A percentile compares a stretch with the other conserved stretches of the same genome.
phyloP scores from a whole-genome alignment of 2,888 invertebrate genomes.

The Platerodrilus igneus region DNA sequence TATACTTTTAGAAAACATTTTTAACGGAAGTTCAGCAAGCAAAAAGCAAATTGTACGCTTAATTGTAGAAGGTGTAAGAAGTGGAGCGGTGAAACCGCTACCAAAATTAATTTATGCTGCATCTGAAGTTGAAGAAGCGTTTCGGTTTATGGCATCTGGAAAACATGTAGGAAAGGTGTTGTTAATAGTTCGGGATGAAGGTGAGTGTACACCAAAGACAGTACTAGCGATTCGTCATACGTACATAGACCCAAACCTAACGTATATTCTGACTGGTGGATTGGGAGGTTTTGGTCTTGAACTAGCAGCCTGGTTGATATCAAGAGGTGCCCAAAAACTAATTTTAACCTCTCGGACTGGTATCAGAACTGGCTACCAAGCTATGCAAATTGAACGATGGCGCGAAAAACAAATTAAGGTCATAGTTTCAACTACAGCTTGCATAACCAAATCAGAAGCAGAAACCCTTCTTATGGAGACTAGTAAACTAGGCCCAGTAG shows the following conservation, averaged over 20 bases:
- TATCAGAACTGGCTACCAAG: too few relatives aligned
- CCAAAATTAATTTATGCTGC: conserved; percentile 80
- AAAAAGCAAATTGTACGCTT: conserved; percentile 72
- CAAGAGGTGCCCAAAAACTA: too few relatives aligned
- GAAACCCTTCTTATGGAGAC: conserved; percentile 58
- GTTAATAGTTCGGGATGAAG: conserved; percentile 82
- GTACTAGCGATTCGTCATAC: conserved; percentile 76
- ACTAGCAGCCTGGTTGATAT: too few relatives aligned
- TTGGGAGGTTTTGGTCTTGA: too few relatives aligned
- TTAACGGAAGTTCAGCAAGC: conserved; percentile 67
- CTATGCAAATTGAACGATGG: conserved; percentile 71
- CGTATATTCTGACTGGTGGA: too few relatives aligned
- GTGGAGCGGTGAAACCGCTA: conserved; percentile 84
- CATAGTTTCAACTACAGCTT: conserved; percentile 61
- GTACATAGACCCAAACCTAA: too few relatives aligned
- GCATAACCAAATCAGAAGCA: conserved; percentile 59
- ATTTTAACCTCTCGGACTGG: too few relatives aligned
- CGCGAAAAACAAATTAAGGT: conserved; percentile 59
- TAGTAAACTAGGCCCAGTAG: too few relatives aligned
- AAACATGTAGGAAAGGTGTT: conserved; percentile 97
- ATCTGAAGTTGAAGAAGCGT: conserved; percentile 83
- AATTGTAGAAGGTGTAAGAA: conserved; percentile 77
- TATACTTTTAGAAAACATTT: conserved; percentile 88
- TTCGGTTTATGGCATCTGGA: too few relatives aligned
- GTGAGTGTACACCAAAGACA: conserved; percentile 54